Evolutionary conservation across 2,888 invertebrate species (phyloP).

Genomic region (Caenorhabditis plicata): DNA sequence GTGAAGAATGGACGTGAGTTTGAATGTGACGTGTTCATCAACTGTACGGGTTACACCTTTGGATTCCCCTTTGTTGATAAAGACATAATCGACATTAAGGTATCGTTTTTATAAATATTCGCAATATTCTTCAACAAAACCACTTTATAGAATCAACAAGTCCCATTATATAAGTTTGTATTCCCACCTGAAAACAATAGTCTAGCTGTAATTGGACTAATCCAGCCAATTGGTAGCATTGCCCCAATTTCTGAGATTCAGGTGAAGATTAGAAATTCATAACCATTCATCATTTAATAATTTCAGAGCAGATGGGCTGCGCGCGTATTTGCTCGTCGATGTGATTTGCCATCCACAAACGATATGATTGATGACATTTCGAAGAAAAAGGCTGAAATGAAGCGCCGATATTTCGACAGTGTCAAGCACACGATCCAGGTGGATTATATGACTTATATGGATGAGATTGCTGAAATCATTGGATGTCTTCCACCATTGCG

Average conservation of each 20-base stretch:
- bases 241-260: constrained; percentile 69
- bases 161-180: constrained; percentile 67
- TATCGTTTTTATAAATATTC: constrained; percentile 5
- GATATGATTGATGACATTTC: constrained; percentile 49
- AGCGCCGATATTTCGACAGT: constrained; percentile 55
- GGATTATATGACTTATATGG: constrained; percentile 62
- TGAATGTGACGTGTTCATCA: constrained; percentile 65
- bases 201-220: constrained; percentile 66
- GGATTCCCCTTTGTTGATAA: constrained; percentile 67
- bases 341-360: constrained; percentile 33
- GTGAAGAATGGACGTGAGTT: constrained; percentile 67
- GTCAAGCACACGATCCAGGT: constrained; percentile 62
- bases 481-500: constrained; percentile 55
- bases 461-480: constrained; percentile 57
- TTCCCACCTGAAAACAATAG: constrained; percentile 65
- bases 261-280: too few relatives aligned
- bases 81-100: constrained; percentile 52
- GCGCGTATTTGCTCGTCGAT: constrained; percentile 47
- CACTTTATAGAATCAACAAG: constrained; percentile 62
- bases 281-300: too few relatives aligned
- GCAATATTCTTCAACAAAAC: background rate
- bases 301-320: constrained; percentile 58
- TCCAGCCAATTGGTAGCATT: constrained; percentile 68
- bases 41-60: constrained; percentile 66
- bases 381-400: constrained; percentile 50